A percentile compares a stretch with the other conserved stretches of the same genome.
phyloP scores from a whole-genome alignment of 2,888 invertebrate genomes.

The Gonocerus acuteangulatus region DNA sequence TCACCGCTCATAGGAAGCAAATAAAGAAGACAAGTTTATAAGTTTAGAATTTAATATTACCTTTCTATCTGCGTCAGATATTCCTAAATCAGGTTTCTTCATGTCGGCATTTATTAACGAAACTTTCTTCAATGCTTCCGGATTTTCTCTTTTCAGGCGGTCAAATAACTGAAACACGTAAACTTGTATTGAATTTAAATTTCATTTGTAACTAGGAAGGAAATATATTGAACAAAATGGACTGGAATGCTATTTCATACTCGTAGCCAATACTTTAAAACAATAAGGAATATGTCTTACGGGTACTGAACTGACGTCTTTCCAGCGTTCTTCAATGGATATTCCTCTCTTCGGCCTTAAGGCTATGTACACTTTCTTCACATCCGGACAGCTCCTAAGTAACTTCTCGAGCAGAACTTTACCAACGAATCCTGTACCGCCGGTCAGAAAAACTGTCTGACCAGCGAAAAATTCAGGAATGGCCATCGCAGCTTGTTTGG shows the following conservation, averaged over 20 bases:
- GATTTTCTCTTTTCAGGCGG: constrained; percentile 2
- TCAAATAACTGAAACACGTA: constrained; percentile 22
- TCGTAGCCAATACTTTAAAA: too few species aligned
- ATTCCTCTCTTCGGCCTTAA: constrained; percentile 3
- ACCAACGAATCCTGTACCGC: constrained; percentile 9
- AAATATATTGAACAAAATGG: too few species aligned
- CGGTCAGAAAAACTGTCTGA: neutral
- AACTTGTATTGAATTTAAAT: too few species aligned
- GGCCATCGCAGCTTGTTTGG: neutral
- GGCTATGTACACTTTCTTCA: neutral
- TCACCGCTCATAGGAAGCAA: too few species aligned
- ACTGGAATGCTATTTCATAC: too few species aligned
- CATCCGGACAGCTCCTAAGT: constrained; percentile 3
- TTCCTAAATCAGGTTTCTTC: constrained; percentile 1
- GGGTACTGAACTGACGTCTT: neutral
- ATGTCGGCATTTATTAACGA: constrained; percentile 9
- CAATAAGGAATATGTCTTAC: too few species aligned
- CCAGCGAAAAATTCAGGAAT: constrained; percentile 8
- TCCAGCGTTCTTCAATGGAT: neutral
- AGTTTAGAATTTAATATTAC: too few species aligned
- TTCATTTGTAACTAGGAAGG: too few species aligned
- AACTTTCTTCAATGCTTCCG: constrained; percentile 21
- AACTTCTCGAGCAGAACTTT: constrained; percentile 13
- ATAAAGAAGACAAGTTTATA: too few species aligned
- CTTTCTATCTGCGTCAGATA: constrained; percentile 4